phyloP scores from a whole-genome alignment of 2,888 invertebrate species.

The Pseudococcus viburni region DNA sequence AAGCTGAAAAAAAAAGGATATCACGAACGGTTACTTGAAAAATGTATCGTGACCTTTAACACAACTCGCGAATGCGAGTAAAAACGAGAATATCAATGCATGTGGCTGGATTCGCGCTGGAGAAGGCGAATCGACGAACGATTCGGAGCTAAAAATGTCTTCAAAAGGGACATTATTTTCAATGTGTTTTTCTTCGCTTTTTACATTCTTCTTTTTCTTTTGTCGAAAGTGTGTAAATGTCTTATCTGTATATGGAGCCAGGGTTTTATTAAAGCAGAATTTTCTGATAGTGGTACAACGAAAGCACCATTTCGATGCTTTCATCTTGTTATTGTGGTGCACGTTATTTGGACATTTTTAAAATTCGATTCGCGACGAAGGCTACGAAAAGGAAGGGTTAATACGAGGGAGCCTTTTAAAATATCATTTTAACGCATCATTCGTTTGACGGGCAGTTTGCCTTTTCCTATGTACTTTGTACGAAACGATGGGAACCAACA shows the following conservation, averaged over 20 bases:
- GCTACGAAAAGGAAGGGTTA: background rate
- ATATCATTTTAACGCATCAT: conserved; percentile 48
- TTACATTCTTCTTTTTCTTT: background rate
- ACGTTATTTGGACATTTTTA: background rate
- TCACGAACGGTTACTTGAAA: conserved; percentile 12
- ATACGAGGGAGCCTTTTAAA: conserved; percentile 29
- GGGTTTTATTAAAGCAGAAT: background rate
- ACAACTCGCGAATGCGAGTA: background rate
- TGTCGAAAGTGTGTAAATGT: background rate
- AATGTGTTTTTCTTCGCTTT: conserved; percentile 33
- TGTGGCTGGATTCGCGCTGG: background rate
- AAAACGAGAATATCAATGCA: conserved; percentile 29
- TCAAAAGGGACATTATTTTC: conserved; percentile 38
- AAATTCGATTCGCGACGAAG: background rate
- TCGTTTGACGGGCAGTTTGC: background rate
- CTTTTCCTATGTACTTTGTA: background rate
- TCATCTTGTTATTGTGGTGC: conserved; percentile 4
- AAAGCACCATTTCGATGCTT: conserved; percentile 2
- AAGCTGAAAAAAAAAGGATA: conserved; percentile 15
- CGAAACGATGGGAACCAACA: background rate
- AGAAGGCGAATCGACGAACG: background rate
- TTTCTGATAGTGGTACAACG: background rate
- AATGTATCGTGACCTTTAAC: conserved; percentile 41
- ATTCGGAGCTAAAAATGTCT: background rate
- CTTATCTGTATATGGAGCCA: background rate